Conservation (phyloP, 2,888 invertebrate species). For the Tyria jacobaeae region DNA sequence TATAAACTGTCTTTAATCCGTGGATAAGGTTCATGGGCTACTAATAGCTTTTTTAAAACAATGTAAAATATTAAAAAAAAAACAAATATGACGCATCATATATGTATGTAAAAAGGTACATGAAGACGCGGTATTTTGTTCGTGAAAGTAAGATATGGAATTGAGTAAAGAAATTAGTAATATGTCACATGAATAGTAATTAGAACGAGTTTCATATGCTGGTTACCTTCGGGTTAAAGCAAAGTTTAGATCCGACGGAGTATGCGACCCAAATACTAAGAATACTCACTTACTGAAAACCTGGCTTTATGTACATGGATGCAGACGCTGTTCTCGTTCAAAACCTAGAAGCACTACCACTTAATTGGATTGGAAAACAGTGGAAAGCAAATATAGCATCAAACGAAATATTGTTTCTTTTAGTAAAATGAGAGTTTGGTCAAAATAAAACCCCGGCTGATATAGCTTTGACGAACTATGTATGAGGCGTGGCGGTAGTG, state of each 20-base stretch:
- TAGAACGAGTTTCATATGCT: no score
- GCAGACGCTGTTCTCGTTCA: constrained; percentile 89
- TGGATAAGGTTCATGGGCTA: not conserved
- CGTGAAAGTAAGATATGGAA: no score
- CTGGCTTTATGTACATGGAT: constrained; percentile 91
- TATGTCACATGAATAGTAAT: no score
- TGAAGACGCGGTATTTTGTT: no score
- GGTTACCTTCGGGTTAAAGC: no score
- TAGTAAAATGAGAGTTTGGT: constrained; percentile 87
- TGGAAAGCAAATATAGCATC: constrained; percentile 70
- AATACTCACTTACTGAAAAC: constrained; percentile 89
- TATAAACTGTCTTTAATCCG: not conserved
- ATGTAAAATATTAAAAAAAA: no score
- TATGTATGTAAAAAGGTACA: no score
- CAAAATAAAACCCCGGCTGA: constrained; percentile 43
- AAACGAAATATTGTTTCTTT: constrained; percentile 14
- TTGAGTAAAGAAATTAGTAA: no score
- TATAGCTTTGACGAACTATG: not conserved
- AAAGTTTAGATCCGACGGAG: constrained; percentile 43
- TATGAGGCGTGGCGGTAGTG: no score
- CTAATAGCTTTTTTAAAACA: not conserved
- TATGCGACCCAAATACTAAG: constrained; percentile 88
- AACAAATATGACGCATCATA: no score
- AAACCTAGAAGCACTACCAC: constrained; percentile 76
- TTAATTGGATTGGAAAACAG: constrained; percentile 87